These are phyloP conservation scores for Chionomys nivalis DNA, from an alignment of 2,113 vertebrate genomes.

Conservation along the genomic window DNA sequence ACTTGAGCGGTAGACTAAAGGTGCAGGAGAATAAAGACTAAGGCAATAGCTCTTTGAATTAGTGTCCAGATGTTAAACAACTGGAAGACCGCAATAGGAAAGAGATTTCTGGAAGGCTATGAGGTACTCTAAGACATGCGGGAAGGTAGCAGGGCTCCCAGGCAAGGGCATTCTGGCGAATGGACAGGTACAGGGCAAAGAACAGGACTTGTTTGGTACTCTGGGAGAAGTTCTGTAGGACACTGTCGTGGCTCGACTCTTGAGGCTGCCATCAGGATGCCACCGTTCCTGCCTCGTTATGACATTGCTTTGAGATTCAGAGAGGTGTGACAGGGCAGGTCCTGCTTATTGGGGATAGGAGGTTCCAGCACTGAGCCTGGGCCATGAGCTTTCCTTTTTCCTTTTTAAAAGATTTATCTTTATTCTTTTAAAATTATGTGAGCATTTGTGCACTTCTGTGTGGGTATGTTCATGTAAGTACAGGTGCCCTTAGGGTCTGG, in stretches of 20 bases:
- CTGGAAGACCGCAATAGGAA: neutral
- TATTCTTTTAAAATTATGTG: neutral
- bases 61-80: constrained; percentile 31
- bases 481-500: too few species aligned
- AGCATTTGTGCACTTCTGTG: neutral
- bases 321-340: neutral
- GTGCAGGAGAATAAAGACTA: neutral
- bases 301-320: constrained; percentile 34
- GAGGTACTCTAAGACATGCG: neutral
- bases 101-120: constrained; percentile 22
- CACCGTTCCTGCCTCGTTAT: neutral
- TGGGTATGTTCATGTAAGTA: neutral
- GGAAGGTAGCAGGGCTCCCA: neutral
- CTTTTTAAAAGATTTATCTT: neutral
- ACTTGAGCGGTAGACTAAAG: neutral
- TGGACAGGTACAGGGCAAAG: neutral
- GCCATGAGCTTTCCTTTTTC: neutral
- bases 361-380: neutral
- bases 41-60: constrained; percentile 23
- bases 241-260: neutral
- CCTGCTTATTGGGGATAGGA: neutral
- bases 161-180: neutral
- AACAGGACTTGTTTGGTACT: neutral
- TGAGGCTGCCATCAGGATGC: too few species aligned
- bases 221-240: neutral